Percentiles rank a stretch among this genome's conserved stretches.
phyloP scores from a whole-genome alignment of 2,113 vertebrate species.

The Bubo bubo region DNA sequence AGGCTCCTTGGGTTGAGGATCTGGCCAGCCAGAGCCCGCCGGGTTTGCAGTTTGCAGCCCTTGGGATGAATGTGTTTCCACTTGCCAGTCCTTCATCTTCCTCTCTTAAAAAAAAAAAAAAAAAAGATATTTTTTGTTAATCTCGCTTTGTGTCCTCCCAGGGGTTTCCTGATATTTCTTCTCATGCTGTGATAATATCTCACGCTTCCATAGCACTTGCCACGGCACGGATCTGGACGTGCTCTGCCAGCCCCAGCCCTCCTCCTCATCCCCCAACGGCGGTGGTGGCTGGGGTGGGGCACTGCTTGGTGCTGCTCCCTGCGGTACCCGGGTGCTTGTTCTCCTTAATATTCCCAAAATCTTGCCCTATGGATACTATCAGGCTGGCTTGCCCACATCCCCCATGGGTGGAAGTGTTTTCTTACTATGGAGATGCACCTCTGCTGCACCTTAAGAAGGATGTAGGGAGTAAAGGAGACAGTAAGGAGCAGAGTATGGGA shows the following conservation, averaged over 20 bases:
- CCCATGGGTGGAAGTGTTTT: fast-evolving
- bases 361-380: background rate
- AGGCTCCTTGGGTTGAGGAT: background rate
- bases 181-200: background rate
- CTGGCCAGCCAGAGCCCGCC: background rate
- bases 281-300: background rate
- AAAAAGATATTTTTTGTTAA: background rate
- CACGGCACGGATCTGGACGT: fast-evolving
- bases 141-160: background rate
- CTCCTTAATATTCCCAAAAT: background rate
- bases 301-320: background rate
- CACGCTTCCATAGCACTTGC: background rate
- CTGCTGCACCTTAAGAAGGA: fast-evolving
- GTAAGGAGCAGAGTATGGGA: background rate
- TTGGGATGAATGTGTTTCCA: background rate
- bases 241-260: background rate
- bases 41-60: background rate
- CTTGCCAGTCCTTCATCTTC: background rate
- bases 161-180: background rate
- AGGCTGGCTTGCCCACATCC: background rate
- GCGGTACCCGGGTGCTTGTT: fast-evolving
- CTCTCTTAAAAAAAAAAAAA: background rate
- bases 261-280: background rate
- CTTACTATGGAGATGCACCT: background rate
- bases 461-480: fast-evolving